phyloP scores from a whole-genome alignment of 1,140 invertebrate species.

The Trichonephila clavipes region DNA sequence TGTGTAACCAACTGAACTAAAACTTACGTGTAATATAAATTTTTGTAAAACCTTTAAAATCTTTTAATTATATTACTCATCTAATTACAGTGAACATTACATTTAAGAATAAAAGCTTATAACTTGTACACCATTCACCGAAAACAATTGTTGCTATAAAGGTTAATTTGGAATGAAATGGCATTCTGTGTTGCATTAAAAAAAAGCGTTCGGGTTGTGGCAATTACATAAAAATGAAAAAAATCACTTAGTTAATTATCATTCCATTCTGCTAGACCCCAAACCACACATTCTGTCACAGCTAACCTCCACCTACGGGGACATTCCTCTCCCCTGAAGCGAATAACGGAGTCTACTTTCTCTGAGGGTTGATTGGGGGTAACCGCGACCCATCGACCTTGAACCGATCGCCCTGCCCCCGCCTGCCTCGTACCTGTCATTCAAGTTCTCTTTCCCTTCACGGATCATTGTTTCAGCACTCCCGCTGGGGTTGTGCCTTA shows the following conservation, averaged over 20 bases:
- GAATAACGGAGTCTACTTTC: neutral
- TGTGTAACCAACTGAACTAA: too few relatives aligned
- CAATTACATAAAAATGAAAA: neutral
- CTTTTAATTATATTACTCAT: too few relatives aligned
- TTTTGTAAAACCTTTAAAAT: too few relatives aligned
- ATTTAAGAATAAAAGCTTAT: too few relatives aligned
- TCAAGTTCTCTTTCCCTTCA: conserved; percentile 66
- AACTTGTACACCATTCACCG: too few relatives aligned
- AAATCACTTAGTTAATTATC: neutral
- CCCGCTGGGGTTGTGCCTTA: conserved; percentile 30
- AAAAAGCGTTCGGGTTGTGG: too few relatives aligned
- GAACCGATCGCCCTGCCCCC: conserved; percentile 58
- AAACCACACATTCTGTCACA: neutral
- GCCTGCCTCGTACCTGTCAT: conserved; percentile 64
- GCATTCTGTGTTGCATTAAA: too few relatives aligned
- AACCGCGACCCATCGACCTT: conserved; percentile 59
- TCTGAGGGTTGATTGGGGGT: neutral
- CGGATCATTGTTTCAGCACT: conserved; percentile 32
- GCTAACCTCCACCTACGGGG: neutral
- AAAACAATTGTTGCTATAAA: too few relatives aligned
- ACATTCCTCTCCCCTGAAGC: conserved; percentile 10
- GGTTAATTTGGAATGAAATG: too few relatives aligned
- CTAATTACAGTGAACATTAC: too few relatives aligned
- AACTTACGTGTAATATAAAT: too few relatives aligned
- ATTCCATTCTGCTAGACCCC: neutral